phyloP scores from a whole-genome alignment of 1,140 invertebrate species.

The Scaptomyza graminum region DNA sequence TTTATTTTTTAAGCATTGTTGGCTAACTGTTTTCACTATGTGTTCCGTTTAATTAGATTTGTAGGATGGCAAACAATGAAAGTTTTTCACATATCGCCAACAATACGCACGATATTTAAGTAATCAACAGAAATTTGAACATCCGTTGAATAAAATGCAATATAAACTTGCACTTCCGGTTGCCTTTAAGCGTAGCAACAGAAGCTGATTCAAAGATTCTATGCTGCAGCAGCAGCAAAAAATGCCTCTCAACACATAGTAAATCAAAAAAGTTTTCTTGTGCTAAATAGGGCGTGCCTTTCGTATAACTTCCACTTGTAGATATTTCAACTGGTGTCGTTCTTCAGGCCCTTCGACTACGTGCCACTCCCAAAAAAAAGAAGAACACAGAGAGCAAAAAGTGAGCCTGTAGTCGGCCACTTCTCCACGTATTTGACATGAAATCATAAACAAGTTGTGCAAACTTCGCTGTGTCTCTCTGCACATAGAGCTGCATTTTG shows the following conservation, averaged over 20 bases:
- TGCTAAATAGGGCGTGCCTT: constrained; percentile 63
- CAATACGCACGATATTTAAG: constrained; percentile 16
- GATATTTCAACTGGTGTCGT: constrained; percentile 64
- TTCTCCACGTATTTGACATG: constrained; percentile 75
- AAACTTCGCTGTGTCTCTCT: constrained; percentile 53
- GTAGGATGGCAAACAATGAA: not conserved
- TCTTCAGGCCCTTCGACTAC: constrained; percentile 16
- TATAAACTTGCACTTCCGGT: constrained; percentile 59
- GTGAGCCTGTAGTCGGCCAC: constrained; percentile 35
- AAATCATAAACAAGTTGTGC: constrained; percentile 79
- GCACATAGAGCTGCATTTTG: constrained; percentile 64
- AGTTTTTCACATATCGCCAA: constrained; percentile 2
- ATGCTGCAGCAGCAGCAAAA: constrained; percentile 18
- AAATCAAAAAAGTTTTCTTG: constrained; percentile 75
- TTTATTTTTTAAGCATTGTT: no score
- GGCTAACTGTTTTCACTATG: not conserved
- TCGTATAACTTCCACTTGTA: constrained; percentile 52
- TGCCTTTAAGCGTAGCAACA: constrained; percentile 44
- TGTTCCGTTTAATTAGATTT: not conserved
- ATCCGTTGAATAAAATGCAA: constrained; percentile 44
- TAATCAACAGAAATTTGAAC: constrained; percentile 37
- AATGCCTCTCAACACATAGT: constrained; percentile 43
- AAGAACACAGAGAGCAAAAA: not conserved
- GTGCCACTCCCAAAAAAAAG: constrained; percentile 2
- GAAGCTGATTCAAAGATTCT: constrained; percentile 35